Evolutionary conservation across 2,888 invertebrate genomes (phyloP), one percentile per base, ranked within the genome.

Genomic region (Ophion obscuratus): DNA sequence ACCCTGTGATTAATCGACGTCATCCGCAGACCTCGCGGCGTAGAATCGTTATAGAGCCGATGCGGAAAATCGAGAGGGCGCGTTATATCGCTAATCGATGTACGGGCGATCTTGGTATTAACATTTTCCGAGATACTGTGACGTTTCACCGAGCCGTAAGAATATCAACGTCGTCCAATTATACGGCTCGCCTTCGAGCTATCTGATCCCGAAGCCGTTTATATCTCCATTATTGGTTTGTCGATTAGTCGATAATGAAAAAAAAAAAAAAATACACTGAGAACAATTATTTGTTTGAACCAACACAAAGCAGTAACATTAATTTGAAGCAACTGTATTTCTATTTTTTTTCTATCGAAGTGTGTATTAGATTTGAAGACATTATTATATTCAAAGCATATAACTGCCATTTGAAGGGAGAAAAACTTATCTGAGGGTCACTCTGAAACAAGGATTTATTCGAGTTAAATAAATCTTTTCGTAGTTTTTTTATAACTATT

Each of bases 1-100:
- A 59, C 67, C 27, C 84, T 79, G 91, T 93, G 93, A 94, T 94
- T 94, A 94, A 94, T 94, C 92, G 93, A 93, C 93, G 93, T 93
- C 94, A 93, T 92, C 91, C 92, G 89, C 93, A 94, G 93, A 88
- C 92, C 90, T 88, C 87, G 91, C 87, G 53, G 86, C 84, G 81
- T 85, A 61, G 24, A 61, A 68, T 61, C 59, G 31, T 61, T 64
- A 76, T 76, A 53, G 40, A 47, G n/a, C 71, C 66, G 47, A 36
- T 73, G 24, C 64, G 7, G n/a, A 61, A 67, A 81, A 81, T 74
- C 67, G 44, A 47, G 24, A 68, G 14, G 75, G 53, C 62, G 36
- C 17, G 24, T 62, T 62, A 9, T 20, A 75, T 67, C 62, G 62
- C 47, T 61, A 53, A 62, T 70, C 36, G 53, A 53, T 66, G 36